Evolutionary conservation across 2,113 vertebrate genomes (phyloP).

Genomic region (Mesitornis unicolor): DNA sequence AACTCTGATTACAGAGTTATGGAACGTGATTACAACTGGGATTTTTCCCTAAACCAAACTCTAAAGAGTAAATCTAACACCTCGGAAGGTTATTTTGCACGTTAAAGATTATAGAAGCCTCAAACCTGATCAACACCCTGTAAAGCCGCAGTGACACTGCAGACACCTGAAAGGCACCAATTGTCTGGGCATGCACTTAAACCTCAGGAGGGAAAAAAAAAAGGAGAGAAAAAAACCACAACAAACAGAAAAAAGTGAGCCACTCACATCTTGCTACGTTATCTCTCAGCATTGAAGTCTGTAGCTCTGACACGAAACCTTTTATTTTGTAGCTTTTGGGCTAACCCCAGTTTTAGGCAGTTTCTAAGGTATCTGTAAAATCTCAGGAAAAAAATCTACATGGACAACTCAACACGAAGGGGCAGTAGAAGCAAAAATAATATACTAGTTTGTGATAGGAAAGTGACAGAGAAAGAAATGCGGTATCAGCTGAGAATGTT

Average conservation of each 20-base stretch:
- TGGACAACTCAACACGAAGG: not conserved
- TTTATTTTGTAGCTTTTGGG: not conserved
- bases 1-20: not conserved
- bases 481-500: not conserved
- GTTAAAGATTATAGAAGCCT: not conserved
- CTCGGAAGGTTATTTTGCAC: not conserved
- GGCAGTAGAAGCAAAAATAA: not conserved
- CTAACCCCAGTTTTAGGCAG: not conserved
- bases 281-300: not conserved
- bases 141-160: not conserved
- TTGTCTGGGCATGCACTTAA: not conserved
- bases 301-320: not conserved
- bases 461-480: not conserved
- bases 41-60: not conserved
- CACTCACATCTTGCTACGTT: not conserved
- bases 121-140: not conserved
- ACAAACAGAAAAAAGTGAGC: not conserved
- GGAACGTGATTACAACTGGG: not conserved
- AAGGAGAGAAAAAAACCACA: not conserved
- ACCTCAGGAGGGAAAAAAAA: not conserved
- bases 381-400: not conserved
- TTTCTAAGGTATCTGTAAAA: not conserved
- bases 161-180: not conserved
- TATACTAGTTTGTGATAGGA: not conserved
- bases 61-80: not conserved